These are phyloP conservation scores for Ia io DNA, from an alignment of 2,113 vertebrate genomes.

Conservation along the genomic window DNA sequence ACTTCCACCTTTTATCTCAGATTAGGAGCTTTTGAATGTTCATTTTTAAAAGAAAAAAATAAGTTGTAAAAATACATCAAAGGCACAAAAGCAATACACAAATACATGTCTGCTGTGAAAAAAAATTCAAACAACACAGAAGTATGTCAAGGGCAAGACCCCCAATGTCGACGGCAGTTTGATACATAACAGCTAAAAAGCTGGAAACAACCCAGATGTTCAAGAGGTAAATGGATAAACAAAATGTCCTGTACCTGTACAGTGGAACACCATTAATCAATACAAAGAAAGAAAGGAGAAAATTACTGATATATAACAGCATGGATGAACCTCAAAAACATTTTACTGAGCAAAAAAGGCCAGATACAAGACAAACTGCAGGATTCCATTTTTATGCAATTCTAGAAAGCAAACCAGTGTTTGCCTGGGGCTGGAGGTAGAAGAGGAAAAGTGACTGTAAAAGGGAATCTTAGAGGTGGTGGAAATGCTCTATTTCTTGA, in stretches of 20 bases:
- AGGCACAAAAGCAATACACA: background rate
- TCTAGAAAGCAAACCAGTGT: background rate
- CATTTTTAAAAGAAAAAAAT: conserved; percentile 8
- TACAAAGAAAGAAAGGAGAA: background rate
- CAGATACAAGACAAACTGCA: background rate
- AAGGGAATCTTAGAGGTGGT: too few relatives aligned
- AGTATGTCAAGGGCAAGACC: background rate
- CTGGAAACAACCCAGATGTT: background rate
- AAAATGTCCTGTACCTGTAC: background rate
- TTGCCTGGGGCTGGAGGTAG: background rate
- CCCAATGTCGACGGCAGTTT: background rate
- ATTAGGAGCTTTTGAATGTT: background rate
- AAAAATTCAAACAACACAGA: background rate
- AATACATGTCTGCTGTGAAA: background rate
- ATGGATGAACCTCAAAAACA: background rate
- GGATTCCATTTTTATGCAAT: background rate
- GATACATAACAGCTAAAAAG: background rate
- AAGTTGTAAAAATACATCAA: background rate
- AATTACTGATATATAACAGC: background rate
- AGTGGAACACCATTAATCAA: background rate
- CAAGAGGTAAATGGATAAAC: background rate
- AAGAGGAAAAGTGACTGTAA: background rate
- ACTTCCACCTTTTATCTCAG: background rate
- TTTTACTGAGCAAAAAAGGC: background rate
- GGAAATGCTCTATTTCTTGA: background rate